phyloP scores from a whole-genome alignment of 1,140 invertebrate species.

The Chrysopa pallens region DNA sequence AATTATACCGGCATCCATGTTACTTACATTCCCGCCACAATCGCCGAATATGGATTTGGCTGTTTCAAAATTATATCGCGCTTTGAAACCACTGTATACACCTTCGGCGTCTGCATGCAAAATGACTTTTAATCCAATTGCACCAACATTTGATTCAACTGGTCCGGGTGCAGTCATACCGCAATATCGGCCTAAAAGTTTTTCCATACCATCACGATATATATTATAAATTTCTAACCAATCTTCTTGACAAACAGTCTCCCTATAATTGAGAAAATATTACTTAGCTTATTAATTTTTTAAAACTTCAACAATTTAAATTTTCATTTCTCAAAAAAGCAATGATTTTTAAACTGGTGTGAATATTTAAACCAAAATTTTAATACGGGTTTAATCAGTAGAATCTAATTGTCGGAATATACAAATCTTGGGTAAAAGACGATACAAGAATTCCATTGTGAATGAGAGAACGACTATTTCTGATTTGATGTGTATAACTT shows the following conservation, averaged over 20 bases:
- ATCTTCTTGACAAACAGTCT: constrained; percentile 68
- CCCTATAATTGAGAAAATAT: constrained; percentile 21
- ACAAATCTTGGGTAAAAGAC: too few relatives aligned
- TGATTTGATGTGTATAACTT: too few relatives aligned
- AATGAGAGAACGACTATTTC: too few relatives aligned
- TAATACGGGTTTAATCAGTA: too few relatives aligned
- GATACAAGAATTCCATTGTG: too few relatives aligned
- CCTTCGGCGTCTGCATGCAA: constrained; percentile 66
- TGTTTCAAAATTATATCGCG: constrained; percentile 71
- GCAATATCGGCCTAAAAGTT: constrained; percentile 73
- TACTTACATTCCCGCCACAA: constrained; percentile 79
- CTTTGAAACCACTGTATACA: constrained; percentile 81
- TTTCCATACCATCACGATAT: constrained; percentile 58
- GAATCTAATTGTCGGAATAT: too few relatives aligned
- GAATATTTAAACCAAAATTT: too few relatives aligned
- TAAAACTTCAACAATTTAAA: too few relatives aligned
- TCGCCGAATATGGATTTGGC: constrained; percentile 78
- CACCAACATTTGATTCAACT: constrained; percentile 71
- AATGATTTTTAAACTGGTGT: too few relatives aligned
- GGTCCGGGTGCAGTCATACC: constrained; percentile 71
- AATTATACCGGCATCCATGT: constrained; percentile 63
- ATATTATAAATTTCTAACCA: constrained; percentile 87
- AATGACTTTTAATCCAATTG: constrained; percentile 63
- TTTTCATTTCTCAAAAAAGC: too few relatives aligned
- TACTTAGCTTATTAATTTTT: too few relatives aligned